These are phyloP conservation scores for Lasioglossum zephyrum DNA, from an alignment of 2,888 invertebrate species.

Conservation along the genomic window DNA sequence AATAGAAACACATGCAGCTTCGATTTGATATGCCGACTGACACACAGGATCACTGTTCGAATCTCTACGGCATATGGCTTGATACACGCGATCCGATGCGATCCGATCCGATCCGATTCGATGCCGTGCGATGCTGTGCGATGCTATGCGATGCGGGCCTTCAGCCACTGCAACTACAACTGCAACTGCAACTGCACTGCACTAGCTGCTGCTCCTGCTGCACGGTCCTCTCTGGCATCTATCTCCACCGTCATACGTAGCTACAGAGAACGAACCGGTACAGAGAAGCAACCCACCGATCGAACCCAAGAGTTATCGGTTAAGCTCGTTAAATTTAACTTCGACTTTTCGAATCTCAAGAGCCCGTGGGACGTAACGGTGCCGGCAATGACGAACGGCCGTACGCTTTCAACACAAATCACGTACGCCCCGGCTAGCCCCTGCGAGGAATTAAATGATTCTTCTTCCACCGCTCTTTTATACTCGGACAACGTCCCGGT, in stretches of 20 bases:
- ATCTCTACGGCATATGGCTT: constrained; percentile 71
- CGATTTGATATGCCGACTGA: constrained; percentile 75
- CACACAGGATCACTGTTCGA: constrained; percentile 74
- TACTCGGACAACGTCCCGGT: constrained; percentile 24
- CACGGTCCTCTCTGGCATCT: constrained; percentile 36
- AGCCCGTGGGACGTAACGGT: constrained; percentile 71
- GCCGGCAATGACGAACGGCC: constrained; percentile 70
- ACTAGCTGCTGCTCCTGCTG: neutral
- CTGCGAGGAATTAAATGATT: constrained; percentile 69
- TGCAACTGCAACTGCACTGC: neutral
- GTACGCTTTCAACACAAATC: constrained; percentile 68
- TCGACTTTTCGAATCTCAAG: constrained; percentile 67
- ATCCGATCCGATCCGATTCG: constrained; percentile 22
- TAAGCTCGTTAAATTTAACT: constrained; percentile 73
- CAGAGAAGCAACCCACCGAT: constrained; percentile 38
- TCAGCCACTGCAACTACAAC: neutral
- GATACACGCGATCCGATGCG: constrained; percentile 63
- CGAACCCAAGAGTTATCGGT: constrained; percentile 67
- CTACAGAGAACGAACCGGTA: constrained; percentile 22
- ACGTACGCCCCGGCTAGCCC: constrained; percentile 65
- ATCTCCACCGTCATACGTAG: constrained; percentile 42
- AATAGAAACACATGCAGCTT: constrained; percentile 60
- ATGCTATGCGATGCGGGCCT: neutral
- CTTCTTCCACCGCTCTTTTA: constrained; percentile 57
- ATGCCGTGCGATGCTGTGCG: neutral